A percentile compares a stretch with the other conserved stretches of the same genome.
These are phyloP conservation scores for Terebella lapidaria DNA, from an alignment of 2,888 invertebrate genomes.

Conservation along the genomic window DNA sequence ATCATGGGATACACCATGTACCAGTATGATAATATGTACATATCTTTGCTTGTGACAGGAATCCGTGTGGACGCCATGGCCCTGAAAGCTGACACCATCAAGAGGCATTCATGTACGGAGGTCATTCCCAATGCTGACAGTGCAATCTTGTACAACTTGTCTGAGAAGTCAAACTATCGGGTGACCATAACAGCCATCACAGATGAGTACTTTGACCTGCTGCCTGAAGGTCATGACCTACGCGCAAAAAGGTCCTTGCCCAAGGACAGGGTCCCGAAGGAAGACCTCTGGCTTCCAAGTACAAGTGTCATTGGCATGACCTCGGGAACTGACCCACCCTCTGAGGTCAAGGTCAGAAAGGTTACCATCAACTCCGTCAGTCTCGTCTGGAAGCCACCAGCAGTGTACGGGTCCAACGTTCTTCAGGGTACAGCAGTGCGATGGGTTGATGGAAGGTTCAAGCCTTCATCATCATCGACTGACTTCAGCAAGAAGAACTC, in stretches of 20 bases:
- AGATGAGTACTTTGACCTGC: slow-evolving; percentile 50
- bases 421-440: slow-evolving; percentile 46
- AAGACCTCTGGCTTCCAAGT: slow-evolving; percentile 49
- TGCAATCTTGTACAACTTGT: slow-evolving; percentile 38
- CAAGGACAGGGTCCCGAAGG: slow-evolving; percentile 35
- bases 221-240: slow-evolving; percentile 41
- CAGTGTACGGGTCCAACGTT: slow-evolving; percentile 50
- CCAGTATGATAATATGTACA: no score
- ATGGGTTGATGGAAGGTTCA: slow-evolving; percentile 37
- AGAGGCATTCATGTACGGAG: slow-evolving; percentile 31
- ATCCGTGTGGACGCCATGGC: slow-evolving; percentile 50
- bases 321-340: slow-evolving; percentile 49
- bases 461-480: no score
- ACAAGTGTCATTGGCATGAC: slow-evolving; percentile 45
- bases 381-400: slow-evolving; percentile 46
- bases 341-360: slow-evolving; percentile 28
- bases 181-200: slow-evolving; percentile 49
- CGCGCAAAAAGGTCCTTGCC: slow-evolving; percentile 39
- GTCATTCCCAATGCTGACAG: slow-evolving; percentile 41
- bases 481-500: slow-evolving; percentile 8
- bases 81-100: slow-evolving; percentile 24
- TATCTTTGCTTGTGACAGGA: slow-evolving; percentile 32
- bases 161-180: slow-evolving; percentile 49
- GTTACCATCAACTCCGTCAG: slow-evolving; percentile 39
- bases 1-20: no score